Conservation (phyloP, 2,113 vertebrate genomes). For the Alexandromys fortis region DNA sequence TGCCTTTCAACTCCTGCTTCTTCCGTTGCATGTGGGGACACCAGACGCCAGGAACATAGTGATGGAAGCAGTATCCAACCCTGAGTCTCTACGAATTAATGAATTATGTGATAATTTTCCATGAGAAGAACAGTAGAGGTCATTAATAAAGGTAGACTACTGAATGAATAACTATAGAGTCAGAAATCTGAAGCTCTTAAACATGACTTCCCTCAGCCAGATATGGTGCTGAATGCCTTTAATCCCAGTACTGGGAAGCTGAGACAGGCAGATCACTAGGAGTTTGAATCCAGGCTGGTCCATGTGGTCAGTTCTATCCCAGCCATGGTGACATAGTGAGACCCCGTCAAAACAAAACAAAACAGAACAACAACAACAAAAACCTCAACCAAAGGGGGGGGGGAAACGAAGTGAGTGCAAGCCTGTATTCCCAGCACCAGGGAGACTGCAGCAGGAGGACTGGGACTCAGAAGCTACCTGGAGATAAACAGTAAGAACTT, state of each 20-base stretch:
- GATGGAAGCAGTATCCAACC: neutral
- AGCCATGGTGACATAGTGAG: too few relatives aligned
- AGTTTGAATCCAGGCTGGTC: neutral
- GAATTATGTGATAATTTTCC: neutral
- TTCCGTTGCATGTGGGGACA: neutral
- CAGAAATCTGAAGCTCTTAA: neutral
- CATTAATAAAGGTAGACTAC: neutral
- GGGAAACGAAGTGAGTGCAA: too few relatives aligned
- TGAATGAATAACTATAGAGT: neutral
- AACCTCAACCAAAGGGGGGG: too few relatives aligned
- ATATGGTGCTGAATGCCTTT: neutral
- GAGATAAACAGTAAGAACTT: too few relatives aligned
- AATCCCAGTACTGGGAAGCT: neutral
- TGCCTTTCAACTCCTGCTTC: neutral
- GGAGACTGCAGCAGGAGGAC: too few relatives aligned
- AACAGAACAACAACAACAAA: too few relatives aligned
- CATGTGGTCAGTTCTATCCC: too few relatives aligned
- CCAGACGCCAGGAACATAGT: neutral
- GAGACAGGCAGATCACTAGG: neutral
- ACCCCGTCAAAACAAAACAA: too few relatives aligned
- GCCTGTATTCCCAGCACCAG: too few relatives aligned
- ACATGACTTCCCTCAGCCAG: neutral
- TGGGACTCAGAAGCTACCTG: too few relatives aligned
- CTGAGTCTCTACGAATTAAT: neutral
- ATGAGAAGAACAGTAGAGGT: too few relatives aligned